These are phyloP conservation scores for Catharus minimus DNA, from an alignment of 2,113 vertebrate species.

Conservation along the genomic window DNA sequence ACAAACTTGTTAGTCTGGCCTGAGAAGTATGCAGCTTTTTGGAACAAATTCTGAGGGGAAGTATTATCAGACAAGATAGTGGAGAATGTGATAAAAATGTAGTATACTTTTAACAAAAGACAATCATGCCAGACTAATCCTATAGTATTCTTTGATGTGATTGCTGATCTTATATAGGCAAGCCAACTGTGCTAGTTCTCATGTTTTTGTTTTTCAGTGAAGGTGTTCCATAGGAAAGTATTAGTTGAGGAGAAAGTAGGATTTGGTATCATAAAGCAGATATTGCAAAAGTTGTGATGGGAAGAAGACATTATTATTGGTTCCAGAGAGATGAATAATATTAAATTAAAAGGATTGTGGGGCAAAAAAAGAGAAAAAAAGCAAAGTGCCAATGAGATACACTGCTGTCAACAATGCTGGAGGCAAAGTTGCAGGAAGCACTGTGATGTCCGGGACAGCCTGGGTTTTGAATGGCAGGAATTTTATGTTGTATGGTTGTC, in stretches of 20 bases:
- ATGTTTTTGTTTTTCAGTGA: background rate
- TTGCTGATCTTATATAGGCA: background rate
- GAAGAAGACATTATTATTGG: background rate
- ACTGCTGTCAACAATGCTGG: background rate
- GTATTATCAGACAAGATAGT: slow-evolving; percentile 10
- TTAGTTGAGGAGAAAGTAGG: background rate
- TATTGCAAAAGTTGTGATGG: background rate
- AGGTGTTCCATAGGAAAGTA: background rate
- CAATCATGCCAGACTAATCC: background rate
- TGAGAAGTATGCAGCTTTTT: slow-evolving; percentile 7
- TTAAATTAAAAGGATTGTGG: background rate
- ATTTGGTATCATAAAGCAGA: background rate
- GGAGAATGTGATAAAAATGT: slow-evolving; percentile 30
- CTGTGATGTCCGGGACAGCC: background rate
- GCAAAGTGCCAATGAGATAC: background rate
- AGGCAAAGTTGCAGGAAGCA: background rate
- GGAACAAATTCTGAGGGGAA: slow-evolving; percentile 17
- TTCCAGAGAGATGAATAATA: background rate
- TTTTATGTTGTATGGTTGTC: background rate
- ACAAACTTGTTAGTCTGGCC: slow-evolving; percentile 30
- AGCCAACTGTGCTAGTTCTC: background rate
- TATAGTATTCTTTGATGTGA: slow-evolving; percentile 21
- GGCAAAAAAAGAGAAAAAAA: fast-evolving
- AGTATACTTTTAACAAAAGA: background rate
- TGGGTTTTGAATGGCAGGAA: background rate